Percentiles rank a stretch among this genome's conserved stretches.
These are phyloP conservation scores for Lordiphosa fenestrarum DNA, from an alignment of 2,888 invertebrate genomes.

Conservation along the genomic window DNA sequence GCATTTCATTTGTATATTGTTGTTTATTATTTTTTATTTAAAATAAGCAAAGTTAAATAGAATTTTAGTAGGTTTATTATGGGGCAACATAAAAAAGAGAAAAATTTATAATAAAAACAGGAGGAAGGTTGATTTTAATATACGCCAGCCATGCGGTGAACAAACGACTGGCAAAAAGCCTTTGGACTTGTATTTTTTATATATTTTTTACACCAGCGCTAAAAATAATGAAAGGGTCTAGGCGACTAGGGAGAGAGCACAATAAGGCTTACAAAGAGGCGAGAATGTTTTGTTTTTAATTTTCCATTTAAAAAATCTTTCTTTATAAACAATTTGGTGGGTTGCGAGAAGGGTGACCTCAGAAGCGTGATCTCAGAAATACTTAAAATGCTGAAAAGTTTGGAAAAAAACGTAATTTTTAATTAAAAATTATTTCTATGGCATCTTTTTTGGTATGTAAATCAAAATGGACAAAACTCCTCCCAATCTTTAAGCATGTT, in stretches of 20 bases:
- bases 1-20: slow-evolving; percentile 45
- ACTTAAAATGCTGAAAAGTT: too few species aligned
- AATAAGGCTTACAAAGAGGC: slow-evolving; percentile 3
- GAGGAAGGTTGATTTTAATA: slow-evolving; percentile 7
- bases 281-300: slow-evolving; percentile 4
- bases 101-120: background rate
- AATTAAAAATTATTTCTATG: too few species aligned
- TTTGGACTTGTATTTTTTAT: slow-evolving; percentile 4
- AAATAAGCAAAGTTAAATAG: slow-evolving; percentile 52
- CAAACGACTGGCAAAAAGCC: slow-evolving; percentile 3
- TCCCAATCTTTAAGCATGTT: too few species aligned
- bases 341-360: too few species aligned
- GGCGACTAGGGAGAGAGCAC: background rate
- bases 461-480: too few species aligned
- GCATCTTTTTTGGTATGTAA: too few species aligned
- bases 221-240: slow-evolving; percentile 9
- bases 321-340: background rate
- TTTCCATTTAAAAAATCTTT: slow-evolving; percentile 1
- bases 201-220: background rate
- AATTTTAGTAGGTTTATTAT: slow-evolving; percentile 71
- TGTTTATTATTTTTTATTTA: too few species aligned
- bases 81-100: slow-evolving; percentile 8
- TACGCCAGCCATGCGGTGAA: slow-evolving; percentile 11
- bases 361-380: too few species aligned
- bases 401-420: too few species aligned